These are phyloP conservation scores for Drosophila subsilvestris DNA, from an alignment of 2,888 invertebrate species.

Conservation along the genomic window DNA sequence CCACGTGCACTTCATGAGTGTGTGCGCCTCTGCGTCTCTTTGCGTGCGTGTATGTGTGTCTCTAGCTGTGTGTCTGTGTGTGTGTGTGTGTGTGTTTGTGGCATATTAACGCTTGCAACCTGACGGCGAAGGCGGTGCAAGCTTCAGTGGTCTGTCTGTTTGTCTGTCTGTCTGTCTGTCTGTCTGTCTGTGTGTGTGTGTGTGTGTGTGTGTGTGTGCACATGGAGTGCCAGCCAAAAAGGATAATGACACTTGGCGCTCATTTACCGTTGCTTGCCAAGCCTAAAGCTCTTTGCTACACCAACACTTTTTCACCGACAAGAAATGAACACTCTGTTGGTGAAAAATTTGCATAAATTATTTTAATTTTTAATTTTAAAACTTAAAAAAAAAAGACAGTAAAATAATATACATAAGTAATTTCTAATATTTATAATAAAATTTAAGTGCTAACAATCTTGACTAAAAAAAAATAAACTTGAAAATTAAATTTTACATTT, in stretches of 20 bases:
- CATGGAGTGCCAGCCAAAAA: slow-evolving; percentile 71
- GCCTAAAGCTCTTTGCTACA: neutral
- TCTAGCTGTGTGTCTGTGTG: slow-evolving; percentile 30
- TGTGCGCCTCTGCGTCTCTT: slow-evolving; percentile 38
- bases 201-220: slow-evolving; percentile 34
- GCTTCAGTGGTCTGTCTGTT: slow-evolving; percentile 24
- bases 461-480: no score
- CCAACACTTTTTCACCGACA: neutral
- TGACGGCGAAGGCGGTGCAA: slow-evolving; percentile 48
- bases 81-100: slow-evolving; percentile 43
- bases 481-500: no score
- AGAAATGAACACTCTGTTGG: neutral
- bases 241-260: slow-evolving; percentile 75
- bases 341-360: neutral
- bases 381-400: no score
- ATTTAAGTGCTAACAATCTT: no score
- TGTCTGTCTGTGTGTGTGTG: slow-evolving; percentile 20
- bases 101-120: slow-evolving; percentile 63
- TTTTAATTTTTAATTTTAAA: no score
- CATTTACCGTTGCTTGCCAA: slow-evolving; percentile 68
- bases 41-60: slow-evolving; percentile 4
- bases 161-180: slow-evolving; percentile 11
- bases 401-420: no score
- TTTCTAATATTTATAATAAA: no score
- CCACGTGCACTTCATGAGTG: slow-evolving; percentile 46